Base-by-base conservation (phyloP, 2,113 vertebrate species). In the Sakesphorus luctuosus region DNA sequence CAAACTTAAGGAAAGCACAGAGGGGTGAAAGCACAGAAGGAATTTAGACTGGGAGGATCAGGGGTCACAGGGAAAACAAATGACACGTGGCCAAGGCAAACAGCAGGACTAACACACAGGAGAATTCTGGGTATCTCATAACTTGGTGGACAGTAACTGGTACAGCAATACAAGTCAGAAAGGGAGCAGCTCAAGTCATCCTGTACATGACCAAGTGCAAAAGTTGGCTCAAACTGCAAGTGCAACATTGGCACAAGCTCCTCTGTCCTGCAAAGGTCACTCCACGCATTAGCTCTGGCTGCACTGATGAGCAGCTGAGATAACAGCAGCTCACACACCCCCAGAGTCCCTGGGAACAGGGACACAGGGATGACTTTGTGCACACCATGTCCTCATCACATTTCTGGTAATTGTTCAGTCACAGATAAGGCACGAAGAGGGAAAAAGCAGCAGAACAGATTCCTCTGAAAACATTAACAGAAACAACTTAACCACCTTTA, bases 301-400 rank as follows among this genome's bases (percentile, higher is more conserved):
- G 55, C 82, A 71, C 0, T 61, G 94, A 96, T 96, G 3, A 95
- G 81, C 82, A 80, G 74, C 72, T 6, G 33, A 96, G 93, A 89
- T 86, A 94, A 93, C 28, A 3, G 69, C 62, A 3, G 2, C 80
- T 81, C 52, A 9, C 63, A 80, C 10, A 0, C 53, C 38, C 86
- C 83, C 62, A 1, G 14, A 92, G 69, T 4, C 90, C 65, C 2
- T 67, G 56, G 61, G 67, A 66, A 53, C 40, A 86, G 29, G 93
- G 58, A 84, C 78, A 84, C 65, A 66, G 26, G 72, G 68, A 56
- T 79, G 83, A 76, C 94, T 92, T 96, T 92, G 73, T 90, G 93
- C 69, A 23, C 62, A 26, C 11, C 2, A 25, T 15, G 58, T 66
- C 74, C 77, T 73, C 94, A 87, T 72, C 86, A 58, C 80, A 31